Evolutionary conservation across 2,888 invertebrate genomes (phyloP).

Genomic region (Belgica antarctica): DNA sequence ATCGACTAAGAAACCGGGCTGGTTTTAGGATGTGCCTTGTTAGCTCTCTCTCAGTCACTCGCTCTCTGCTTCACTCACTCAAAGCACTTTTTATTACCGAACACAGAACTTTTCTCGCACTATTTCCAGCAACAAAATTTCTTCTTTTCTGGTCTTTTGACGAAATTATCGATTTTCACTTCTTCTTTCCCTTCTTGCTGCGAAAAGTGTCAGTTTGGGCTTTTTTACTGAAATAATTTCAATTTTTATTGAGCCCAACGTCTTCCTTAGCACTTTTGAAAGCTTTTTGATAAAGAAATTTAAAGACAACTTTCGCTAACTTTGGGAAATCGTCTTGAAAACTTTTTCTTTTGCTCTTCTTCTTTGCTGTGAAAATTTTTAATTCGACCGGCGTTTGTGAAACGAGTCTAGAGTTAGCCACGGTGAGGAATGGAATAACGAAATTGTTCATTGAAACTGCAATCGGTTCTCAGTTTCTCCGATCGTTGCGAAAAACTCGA

Average conservation of each 20-base stretch:
- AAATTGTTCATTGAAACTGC: slow-evolving; percentile 29
- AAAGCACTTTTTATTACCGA: slow-evolving; percentile 39
- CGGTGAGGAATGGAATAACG: slow-evolving; percentile 44
- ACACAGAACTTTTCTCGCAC: slow-evolving; percentile 28
- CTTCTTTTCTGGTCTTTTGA: slow-evolving; percentile 10
- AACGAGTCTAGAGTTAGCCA: slow-evolving; percentile 38
- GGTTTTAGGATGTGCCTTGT: slow-evolving; percentile 1
- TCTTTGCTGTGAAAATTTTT: slow-evolving; percentile 43
- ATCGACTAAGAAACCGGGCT: neutral
- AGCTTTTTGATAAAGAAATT: neutral
- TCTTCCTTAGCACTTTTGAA: neutral
- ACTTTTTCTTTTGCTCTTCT: slow-evolving; percentile 27
- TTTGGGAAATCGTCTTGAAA: slow-evolving; percentile 29
- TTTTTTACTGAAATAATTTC: slow-evolving; percentile 9
- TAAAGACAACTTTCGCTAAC: slow-evolving; percentile 14
- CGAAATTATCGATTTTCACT: slow-evolving; percentile 43
- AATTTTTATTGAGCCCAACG: neutral
- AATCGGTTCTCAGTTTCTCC: slow-evolving; percentile 24
- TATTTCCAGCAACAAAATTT: slow-evolving; percentile 36
- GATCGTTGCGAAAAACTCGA: slow-evolving; percentile 23
- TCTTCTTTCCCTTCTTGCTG: slow-evolving; percentile 22
- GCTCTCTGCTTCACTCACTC: slow-evolving; percentile 7
- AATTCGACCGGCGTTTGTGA: slow-evolving; percentile 40
- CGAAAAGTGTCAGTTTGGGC: neutral
- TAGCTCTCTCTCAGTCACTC: slow-evolving; percentile 18